Conservation (phyloP, 2,113 vertebrate genomes). For the Rhinogobius similis region DNA sequence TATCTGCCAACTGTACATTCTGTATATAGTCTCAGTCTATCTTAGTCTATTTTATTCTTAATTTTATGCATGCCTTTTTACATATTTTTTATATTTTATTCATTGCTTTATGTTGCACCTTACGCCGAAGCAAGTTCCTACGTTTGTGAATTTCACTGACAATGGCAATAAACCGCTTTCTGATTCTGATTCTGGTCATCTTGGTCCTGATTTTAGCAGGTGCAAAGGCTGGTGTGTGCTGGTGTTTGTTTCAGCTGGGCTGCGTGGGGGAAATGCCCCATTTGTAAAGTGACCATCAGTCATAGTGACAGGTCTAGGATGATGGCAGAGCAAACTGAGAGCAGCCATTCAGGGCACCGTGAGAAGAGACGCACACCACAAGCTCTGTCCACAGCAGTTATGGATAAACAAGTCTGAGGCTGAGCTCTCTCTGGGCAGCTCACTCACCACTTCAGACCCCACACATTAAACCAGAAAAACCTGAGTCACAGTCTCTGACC, state of each 20-base stretch:
- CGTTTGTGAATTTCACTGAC: too few relatives aligned
- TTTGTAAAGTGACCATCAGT: constrained; percentile 70
- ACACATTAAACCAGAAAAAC: constrained; percentile 57
- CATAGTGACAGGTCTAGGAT: constrained; percentile 56
- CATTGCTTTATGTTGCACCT: too few relatives aligned
- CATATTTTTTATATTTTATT: too few relatives aligned
- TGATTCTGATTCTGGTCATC: too few relatives aligned
- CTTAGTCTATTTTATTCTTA: too few relatives aligned
- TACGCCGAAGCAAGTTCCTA: too few relatives aligned
- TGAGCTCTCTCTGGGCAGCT: constrained; percentile 42
- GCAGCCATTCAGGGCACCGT: constrained; percentile 41
- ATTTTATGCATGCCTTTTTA: too few relatives aligned
- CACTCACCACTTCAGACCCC: constrained; percentile 72
- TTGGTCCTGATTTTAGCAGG: constrained; percentile 37
- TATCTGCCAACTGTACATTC: too few relatives aligned
- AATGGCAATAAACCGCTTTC: too few relatives aligned
- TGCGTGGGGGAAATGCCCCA: constrained; percentile 44
- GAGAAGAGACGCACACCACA: constrained; percentile 50
- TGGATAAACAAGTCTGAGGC: constrained; percentile 57
- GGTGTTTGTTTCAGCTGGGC: constrained; percentile 35
- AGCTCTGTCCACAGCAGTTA: constrained; percentile 57
- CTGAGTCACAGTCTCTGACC: constrained; percentile 18
- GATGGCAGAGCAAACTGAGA: constrained; percentile 33
- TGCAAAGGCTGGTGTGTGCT: constrained; percentile 19
- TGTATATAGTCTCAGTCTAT: too few relatives aligned